Evolutionary conservation across 2,888 invertebrate genomes (phyloP), one percentile per base, ranked within the genome.

Genomic region (Lamproptera curius): DNA sequence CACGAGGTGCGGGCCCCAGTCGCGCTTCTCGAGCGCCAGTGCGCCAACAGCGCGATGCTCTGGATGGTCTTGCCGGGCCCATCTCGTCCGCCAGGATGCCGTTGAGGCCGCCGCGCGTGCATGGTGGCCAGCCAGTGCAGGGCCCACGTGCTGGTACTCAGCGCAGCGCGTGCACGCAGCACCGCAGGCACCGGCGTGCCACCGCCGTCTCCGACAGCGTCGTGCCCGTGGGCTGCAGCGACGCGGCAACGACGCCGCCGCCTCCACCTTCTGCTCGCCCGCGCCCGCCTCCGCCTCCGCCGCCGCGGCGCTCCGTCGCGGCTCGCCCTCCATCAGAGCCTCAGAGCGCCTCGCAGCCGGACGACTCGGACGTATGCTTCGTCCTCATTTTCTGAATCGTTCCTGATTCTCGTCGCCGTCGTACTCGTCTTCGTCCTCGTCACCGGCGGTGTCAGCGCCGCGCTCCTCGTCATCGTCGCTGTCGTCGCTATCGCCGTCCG

Each of bases 1-100:
- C 59, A 99, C 97, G 16, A 99, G 90, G 90, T 99, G 99, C 45
- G 99, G 99, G 23, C 99, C 99, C 99, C 99, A 99, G 73, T 97
- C 94, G 58, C 90, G 91, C 68, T 93, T 93, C 67, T 96, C 97
- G 65, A 96, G 95, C 15, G 98, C 98, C 59, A 98, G 88, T 98
- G 97, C 16, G 97, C 97, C 54, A 98, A 85, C 57, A 98, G 89
- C 6, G 98, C 95, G 65, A 98, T 98, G 0, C 97, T 98, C 89
- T 98, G 98, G 68, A 98, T 97, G 14, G 98, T 98, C 89, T 98
- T 98, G 56, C 98, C 98, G 98, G 90, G 64, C 97, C 97, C 97
- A 98, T 98, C 89, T 97, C 97, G 84, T 98, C 97, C 10, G 97
- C 97, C 46, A 98, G 89, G 71, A 98, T 98, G 53, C 98, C 98